Percentiles rank a stretch among this genome's conserved stretches.
Conservation (phyloP, 2,797 vertebrate species). For the Xenopus petersii region DNA sequence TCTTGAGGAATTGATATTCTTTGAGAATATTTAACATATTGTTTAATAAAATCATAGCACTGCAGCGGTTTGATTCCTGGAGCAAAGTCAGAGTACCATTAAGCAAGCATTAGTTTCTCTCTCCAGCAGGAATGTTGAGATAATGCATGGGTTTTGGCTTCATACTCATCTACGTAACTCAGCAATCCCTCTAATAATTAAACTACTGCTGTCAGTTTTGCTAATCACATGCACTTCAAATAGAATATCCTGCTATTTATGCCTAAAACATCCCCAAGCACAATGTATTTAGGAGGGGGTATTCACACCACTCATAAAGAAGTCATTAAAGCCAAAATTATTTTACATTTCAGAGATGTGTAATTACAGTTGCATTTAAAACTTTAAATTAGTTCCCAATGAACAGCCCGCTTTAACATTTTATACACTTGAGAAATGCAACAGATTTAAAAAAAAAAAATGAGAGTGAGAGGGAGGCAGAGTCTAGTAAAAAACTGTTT, state of each 20-base stretch:
- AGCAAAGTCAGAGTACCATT: too few relatives aligned
- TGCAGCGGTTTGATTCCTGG: too few relatives aligned
- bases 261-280: conserved; percentile 12
- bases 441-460: too few relatives aligned
- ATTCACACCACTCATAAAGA: conserved; percentile 9
- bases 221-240: conserved; percentile 13
- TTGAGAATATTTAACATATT: too few relatives aligned
- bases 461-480: too few relatives aligned
- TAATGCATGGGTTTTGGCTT: conserved; percentile 11
- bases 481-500: too few relatives aligned
- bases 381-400: too few relatives aligned
- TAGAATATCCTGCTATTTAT: conserved; percentile 21
- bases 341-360: conserved; percentile 13
- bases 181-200: conserved; percentile 28
- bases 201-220: background rate
- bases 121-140: background rate
- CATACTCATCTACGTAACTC: conserved; percentile 4
- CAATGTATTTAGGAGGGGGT: conserved; percentile 9
- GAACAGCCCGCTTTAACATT: too few relatives aligned
- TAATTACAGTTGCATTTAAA: conserved; percentile 19
- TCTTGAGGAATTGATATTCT: too few relatives aligned
- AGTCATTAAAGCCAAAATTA: conserved; percentile 34
- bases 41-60: too few relatives aligned
- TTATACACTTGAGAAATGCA: too few relatives aligned
- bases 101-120: too few relatives aligned